Conservation (phyloP, 2,888 invertebrate genomes). For the Rotaria sp. region DNA sequence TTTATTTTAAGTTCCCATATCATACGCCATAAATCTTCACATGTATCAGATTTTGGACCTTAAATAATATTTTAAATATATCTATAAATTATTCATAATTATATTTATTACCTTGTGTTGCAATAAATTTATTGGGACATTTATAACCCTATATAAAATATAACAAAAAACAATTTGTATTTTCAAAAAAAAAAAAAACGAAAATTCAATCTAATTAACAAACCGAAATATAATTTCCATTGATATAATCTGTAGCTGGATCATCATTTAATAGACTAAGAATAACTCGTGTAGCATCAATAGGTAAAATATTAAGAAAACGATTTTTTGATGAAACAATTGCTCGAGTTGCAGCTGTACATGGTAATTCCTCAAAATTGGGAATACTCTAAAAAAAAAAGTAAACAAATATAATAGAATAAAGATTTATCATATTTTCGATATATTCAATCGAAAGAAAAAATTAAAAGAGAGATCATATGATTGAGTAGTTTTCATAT, state of each 20-base stretch:
- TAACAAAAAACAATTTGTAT: background rate
- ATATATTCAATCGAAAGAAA: too few relatives aligned
- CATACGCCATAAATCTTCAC: conserved; percentile 21
- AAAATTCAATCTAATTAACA: background rate
- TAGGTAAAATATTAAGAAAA: conserved; percentile 72
- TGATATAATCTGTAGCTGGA: conserved; percentile 69
- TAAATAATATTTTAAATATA: background rate
- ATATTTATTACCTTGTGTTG: conserved; percentile 68
- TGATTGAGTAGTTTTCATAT: too few relatives aligned
- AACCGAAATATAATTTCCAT: conserved; percentile 74
- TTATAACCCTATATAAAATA: conserved; percentile 61
- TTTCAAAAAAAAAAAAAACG: background rate
- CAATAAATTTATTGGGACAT: conserved; percentile 76
- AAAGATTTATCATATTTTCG: too few relatives aligned
- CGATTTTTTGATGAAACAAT: conserved; percentile 65
- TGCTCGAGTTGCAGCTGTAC: background rate
- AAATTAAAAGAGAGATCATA: too few relatives aligned
- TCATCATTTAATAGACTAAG: conserved; percentile 62
- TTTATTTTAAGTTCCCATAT: conserved; percentile 26
- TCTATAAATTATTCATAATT: background rate
- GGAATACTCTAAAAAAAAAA: background rate
- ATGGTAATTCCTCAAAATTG: conserved; percentile 6
- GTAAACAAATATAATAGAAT: too few relatives aligned
- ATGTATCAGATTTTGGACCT: conserved; percentile 20
- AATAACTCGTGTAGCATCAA: conserved; percentile 75